These are phyloP conservation scores for Drosophila punjabiensis DNA, from an alignment of 1,140 invertebrate species.

Conservation along the genomic window DNA sequence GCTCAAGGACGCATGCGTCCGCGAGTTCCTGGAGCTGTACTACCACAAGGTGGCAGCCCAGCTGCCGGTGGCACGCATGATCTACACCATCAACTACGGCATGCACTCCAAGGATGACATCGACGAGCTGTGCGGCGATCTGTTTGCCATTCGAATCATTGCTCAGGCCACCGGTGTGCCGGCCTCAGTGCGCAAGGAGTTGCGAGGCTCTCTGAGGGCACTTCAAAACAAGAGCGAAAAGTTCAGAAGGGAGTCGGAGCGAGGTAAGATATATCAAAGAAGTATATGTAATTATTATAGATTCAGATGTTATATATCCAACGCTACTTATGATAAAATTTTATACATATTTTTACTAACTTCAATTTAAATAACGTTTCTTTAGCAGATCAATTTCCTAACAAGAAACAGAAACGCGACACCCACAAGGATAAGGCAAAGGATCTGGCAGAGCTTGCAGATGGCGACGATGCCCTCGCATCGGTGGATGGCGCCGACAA, in stretches of 20 bases:
- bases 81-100: constrained; percentile 83
- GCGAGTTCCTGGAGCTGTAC: constrained; percentile 83
- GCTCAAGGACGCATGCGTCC: constrained; percentile 77
- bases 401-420: constrained; percentile 73
- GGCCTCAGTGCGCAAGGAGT: constrained; percentile 76
- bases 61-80: constrained; percentile 78
- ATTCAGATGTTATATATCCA: too few species aligned
- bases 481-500: constrained; percentile 41
- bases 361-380: too few species aligned
- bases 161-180: constrained; percentile 81
- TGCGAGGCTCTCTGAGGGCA: constrained; percentile 77
- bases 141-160: constrained; percentile 83
- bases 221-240: constrained; percentile 75
- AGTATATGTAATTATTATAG: too few species aligned
- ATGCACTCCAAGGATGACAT: constrained; percentile 84
- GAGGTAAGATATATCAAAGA: constrained; percentile 40
- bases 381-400: constrained; percentile 62
- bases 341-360: too few species aligned
- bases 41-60: constrained; percentile 79
- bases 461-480: constrained; percentile 20
- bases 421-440: constrained; percentile 56
- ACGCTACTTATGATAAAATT: too few species aligned
- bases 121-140: constrained; percentile 84
- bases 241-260: constrained; percentile 71
- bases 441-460: constrained; percentile 14